These are phyloP conservation scores for Lordiphosa clarofinis DNA, from an alignment of 1,140 invertebrate genomes.

Conservation along the genomic window DNA sequence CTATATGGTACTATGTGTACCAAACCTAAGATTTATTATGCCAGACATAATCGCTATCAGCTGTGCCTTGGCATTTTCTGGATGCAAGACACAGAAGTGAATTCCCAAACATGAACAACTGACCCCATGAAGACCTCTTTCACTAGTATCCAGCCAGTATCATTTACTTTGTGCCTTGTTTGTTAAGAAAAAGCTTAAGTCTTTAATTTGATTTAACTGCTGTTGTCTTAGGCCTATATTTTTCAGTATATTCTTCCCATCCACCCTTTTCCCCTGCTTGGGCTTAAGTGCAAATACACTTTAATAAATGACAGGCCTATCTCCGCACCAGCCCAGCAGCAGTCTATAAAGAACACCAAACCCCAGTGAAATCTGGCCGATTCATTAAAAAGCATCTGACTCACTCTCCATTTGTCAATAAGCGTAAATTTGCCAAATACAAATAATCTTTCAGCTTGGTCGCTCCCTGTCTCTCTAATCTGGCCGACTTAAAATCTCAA, in stretches of 20 bases:
- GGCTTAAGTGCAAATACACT: constrained; percentile 68
- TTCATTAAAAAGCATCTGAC: constrained; percentile 43
- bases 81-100: no score
- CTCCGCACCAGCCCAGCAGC: constrained; percentile 39
- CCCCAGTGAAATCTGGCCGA: constrained; percentile 30
- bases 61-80: no score
- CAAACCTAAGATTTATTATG: no score
- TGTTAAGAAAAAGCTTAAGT: neutral
- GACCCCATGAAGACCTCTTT: no score
- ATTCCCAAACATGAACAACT: no score
- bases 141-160: no score
- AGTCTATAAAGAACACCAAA: constrained; percentile 40
- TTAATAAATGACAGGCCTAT: constrained; percentile 74
- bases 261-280: constrained; percentile 5
- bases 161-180: neutral
- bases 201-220: constrained; percentile 17
- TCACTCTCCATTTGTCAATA: constrained; percentile 35
- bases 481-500: constrained; percentile 56
- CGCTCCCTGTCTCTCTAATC: constrained; percentile 33
- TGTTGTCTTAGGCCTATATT: constrained; percentile 42
- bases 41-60: no score
- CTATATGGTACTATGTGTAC: no score
- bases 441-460: constrained; percentile 54
- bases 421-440: constrained; percentile 74
- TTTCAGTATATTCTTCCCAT: constrained; percentile 19